Base-by-base conservation (phyloP, 2,113 vertebrate genomes). In the Phyllostomus hastatus region DNA sequence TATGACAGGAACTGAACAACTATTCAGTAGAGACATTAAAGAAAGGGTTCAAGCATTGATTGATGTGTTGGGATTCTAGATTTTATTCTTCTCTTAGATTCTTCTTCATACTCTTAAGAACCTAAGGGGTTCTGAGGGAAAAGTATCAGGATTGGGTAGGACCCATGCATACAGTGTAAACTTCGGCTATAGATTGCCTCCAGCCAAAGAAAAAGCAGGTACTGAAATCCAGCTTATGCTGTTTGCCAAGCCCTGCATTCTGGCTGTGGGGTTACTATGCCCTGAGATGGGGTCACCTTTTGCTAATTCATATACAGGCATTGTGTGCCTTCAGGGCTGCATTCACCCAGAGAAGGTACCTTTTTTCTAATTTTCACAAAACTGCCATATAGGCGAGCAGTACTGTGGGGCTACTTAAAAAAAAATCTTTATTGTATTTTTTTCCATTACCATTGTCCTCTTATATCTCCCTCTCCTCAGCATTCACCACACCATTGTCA, bases 21-120 rank as follows among this genome's bases (percentile, higher is more conserved):
- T 91, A 20, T 67, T 83, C 87, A 41, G 57, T 94, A 14, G 69
- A 90, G 61, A 75, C 67, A 38, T 83, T 92, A 95, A 91, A 95
- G 50, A 83, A 72, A 72, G 35, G 57, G 70, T 92, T 92, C 50
- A 76, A 35, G 19, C 50, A 78, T 83, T 91, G 76, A 33, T 94
- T 95, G 73, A 85, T 8, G 33, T 87, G 22, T 92, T 92, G 46
- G 28, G 50, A 31, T 52, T 46, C 43, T 67, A 50, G 46, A 33
- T 95, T 94, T 88, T 88, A 57, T 80, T 88, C 4, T 59, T 86
- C 43, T 82, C n/a, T n/a, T n/a, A n/a, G n/a, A n/a, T n/a, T n/a
- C n/a, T n/a, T n/a, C n/a, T n/a, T n/a, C 70, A 26, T 92, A 90
- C 61, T 26, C 35, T 89, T 89, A 86, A 92, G 50, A 84, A 48